Evolutionary conservation across 1,140 invertebrate genomes (phyloP).

Genomic region (Ericerus pela): DNA sequence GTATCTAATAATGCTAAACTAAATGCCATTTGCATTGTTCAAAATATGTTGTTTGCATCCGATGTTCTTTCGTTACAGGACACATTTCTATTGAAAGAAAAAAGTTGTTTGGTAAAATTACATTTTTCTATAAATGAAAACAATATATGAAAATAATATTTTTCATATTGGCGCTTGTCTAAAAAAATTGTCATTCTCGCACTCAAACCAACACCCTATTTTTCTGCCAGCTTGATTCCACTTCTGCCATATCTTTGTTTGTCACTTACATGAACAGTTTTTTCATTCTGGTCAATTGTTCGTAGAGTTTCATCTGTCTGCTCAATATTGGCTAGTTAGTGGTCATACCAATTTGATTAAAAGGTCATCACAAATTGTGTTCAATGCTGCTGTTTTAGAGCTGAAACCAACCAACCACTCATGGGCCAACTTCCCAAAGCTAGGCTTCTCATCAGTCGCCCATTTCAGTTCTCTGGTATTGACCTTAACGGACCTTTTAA

Average conservation of each 20-base stretch:
- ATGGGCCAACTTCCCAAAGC: slow-evolving; percentile 29
- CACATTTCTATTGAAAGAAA: neutral
- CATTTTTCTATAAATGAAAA: neutral
- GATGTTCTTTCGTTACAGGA: no score
- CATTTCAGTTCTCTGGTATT: slow-evolving; percentile 28
- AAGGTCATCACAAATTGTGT: slow-evolving; percentile 22
- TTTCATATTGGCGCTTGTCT: slow-evolving; percentile 17
- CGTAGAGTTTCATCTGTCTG: slow-evolving; percentile 19
- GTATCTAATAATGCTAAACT: neutral
- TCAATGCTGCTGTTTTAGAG: slow-evolving; percentile 20
- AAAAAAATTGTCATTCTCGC: slow-evolving; percentile 12
- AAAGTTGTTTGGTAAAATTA: neutral
- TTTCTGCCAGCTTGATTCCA: slow-evolving; percentile 13
- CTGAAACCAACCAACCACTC: slow-evolving; percentile 15
- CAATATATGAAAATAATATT: slow-evolving; percentile 16
- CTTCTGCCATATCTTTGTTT: slow-evolving; percentile 28
- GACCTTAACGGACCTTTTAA: slow-evolving; percentile 32
- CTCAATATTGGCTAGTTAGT: slow-evolving; percentile 26
- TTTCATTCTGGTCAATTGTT: slow-evolving; percentile 25
- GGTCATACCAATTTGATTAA: slow-evolving; percentile 20
- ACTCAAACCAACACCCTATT: slow-evolving; percentile 16
- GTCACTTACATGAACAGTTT: slow-evolving; percentile 23
- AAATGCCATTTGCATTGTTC: neutral
- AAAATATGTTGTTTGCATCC: neutral
- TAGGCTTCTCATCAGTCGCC: slow-evolving; percentile 21